phyloP scores from a whole-genome alignment of 2,113 vertebrate species.

The Chamaea fasciata region DNA sequence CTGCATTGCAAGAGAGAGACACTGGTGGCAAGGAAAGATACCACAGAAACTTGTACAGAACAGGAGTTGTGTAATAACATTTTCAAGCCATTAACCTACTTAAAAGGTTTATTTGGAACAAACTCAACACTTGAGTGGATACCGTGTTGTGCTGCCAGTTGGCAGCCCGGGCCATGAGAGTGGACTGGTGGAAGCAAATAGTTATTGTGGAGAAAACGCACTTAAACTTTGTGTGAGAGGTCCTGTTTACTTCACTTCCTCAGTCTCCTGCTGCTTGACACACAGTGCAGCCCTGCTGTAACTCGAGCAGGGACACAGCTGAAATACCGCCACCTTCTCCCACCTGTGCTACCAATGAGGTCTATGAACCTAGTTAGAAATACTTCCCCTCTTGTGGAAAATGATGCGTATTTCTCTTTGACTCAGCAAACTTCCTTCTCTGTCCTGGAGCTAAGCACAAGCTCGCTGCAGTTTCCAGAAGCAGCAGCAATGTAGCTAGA shows the following conservation, averaged over 20 bases:
- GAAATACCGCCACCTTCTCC: not conserved
- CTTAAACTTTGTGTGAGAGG: constrained; percentile 12
- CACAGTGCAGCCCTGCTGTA: not conserved
- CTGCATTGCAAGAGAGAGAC: not conserved
- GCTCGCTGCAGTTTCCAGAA: not conserved
- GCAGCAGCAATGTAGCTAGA: not conserved
- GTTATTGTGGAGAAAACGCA: constrained; percentile 6
- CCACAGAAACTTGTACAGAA: constrained; percentile 26
- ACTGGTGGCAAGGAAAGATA: not conserved
- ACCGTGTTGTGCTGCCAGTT: constrained; percentile 39
- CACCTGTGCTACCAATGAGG: not conserved
- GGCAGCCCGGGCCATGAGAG: constrained; percentile 4
- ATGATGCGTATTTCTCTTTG: not conserved
- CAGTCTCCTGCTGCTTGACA: not conserved
- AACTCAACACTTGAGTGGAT: constrained; percentile 1
- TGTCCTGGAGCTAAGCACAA: not conserved
- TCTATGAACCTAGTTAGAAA: not conserved
- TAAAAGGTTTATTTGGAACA: constrained; percentile 65
- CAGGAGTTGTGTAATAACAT: constrained; percentile 46
- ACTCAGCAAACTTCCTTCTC: not conserved
- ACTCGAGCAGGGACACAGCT: not conserved
- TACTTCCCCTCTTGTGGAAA: not conserved
- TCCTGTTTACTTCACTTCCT: not conserved
- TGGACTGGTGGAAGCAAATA: not conserved
- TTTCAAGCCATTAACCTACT: constrained; percentile 62